Conservation (phyloP, 2,797 vertebrate genomes). For the Iguana delicatissima region DNA sequence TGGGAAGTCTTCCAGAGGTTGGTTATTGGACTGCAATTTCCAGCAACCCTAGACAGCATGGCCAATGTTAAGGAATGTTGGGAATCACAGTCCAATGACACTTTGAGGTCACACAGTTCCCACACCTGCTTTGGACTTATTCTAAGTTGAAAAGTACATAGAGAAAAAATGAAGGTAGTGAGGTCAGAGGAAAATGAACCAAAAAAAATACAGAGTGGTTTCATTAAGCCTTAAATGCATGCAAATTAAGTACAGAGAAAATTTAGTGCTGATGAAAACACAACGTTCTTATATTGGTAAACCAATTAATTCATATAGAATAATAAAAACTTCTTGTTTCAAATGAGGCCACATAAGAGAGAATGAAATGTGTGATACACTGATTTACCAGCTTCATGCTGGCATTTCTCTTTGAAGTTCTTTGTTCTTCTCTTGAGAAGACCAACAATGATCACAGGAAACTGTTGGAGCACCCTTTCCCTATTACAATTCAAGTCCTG, state of each 20-base stretch:
- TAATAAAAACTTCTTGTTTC: background rate
- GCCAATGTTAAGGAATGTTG: too few species aligned
- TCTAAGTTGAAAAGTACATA: background rate
- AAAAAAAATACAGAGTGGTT: background rate
- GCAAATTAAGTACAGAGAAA: background rate
- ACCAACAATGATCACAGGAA: background rate
- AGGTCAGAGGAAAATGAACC: background rate
- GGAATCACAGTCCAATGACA: too few species aligned
- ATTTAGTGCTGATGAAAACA: background rate
- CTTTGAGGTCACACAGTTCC: too few species aligned
- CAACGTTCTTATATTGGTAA: background rate
- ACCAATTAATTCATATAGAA: background rate
- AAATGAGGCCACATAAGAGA: background rate
- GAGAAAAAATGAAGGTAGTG: background rate
- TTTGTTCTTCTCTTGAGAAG: background rate
- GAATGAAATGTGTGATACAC: background rate
- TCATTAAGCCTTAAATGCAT: background rate
- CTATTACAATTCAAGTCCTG: background rate
- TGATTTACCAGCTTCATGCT: background rate
- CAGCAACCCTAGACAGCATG: too few species aligned
- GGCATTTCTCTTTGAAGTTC: background rate
- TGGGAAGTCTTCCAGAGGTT: too few species aligned
- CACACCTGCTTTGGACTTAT: background rate
- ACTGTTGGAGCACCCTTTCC: background rate
- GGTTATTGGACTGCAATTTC: too few species aligned